Base-by-base conservation (phyloP, 2,888 invertebrate genomes). In the Amphiduros pacificus region DNA sequence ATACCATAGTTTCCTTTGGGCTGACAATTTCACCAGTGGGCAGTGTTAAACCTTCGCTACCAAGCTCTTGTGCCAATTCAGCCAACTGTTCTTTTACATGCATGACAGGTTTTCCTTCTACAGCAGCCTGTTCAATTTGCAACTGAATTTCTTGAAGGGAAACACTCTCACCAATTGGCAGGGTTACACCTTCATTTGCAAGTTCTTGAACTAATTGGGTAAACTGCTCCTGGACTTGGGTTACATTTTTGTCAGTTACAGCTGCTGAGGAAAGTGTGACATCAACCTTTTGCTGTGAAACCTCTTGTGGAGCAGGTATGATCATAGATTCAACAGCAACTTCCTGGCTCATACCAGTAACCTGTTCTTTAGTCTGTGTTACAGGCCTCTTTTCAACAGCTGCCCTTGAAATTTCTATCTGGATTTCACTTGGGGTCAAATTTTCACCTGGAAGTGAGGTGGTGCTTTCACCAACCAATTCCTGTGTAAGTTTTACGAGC, bases 331-430 rank as follows among this genome's bases (percentile, higher is more conserved):
- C 36, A 9, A 11, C 11, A 17, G 36, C 17, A 17, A 36, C 36
- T 11, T 36, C 36, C 36, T 11, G 9, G 11, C 9, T 17, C 9
- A 36, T 36, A 9, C 17, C 36, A 36, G 11, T 17, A 36, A 22
- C n/a, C 17, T 50, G 26, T 9, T 59, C 59, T 5, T 31, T 11
- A 5, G 36, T 55, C 28, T 62, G 59, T n/a, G 59, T 59, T 6
- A 20, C 31, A 17, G 20, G 27, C 9, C 26, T 44, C 27, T 26
- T 11, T 6, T 26, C 50, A 2, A 55, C 11, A 2, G n/a, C 54
- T 27, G 59, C 59, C 11, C 55, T 59, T 9, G 62, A 58, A 5
- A 62, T 32, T 14, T 62, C 49, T 40, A 62, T 27, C 27, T 14
- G 20, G 20, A 59, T 55, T 36, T 53, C 54, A 40, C 20, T 11